Conservation (phyloP, 2,888 invertebrate species). For the Drosophila rellima region DNA sequence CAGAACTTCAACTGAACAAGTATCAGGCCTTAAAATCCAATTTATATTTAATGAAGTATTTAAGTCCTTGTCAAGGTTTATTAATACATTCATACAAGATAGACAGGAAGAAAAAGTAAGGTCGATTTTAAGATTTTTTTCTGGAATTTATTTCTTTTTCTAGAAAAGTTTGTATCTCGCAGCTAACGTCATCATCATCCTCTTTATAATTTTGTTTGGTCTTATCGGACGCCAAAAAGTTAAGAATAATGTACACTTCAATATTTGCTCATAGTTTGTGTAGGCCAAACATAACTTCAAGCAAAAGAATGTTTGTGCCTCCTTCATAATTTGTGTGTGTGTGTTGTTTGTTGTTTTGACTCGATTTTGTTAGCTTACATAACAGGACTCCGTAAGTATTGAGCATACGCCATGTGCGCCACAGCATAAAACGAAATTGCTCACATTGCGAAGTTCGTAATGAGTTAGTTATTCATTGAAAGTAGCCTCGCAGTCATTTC, state of each 20-base stretch:
- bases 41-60: slow-evolving; percentile 7
- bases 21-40: slow-evolving; percentile 10
- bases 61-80: background rate
- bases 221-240: slow-evolving; percentile 73
- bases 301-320: slow-evolving; percentile 34
- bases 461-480: slow-evolving; percentile 57
- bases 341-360: slow-evolving; percentile 19
- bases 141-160: slow-evolving; percentile 6
- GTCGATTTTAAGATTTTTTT: background rate
- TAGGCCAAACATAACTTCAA: slow-evolving; percentile 50
- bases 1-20: slow-evolving; percentile 18
- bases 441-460: slow-evolving; percentile 16
- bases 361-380: slow-evolving; percentile 25
- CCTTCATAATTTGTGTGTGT: slow-evolving; percentile 4
- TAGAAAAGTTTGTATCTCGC: slow-evolving; percentile 51
- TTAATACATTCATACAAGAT: slow-evolving; percentile 1
- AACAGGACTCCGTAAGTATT: slow-evolving; percentile 45
- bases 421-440: slow-evolving; percentile 39
- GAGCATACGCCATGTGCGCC: slow-evolving; percentile 45
- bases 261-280: slow-evolving; percentile 64
- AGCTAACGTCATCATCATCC: slow-evolving; percentile 58
- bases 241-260: slow-evolving; percentile 71
- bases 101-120: background rate
- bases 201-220: slow-evolving; percentile 41
- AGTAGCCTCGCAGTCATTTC: slow-evolving; percentile 35